Base-by-base conservation (phyloP, 2,797 vertebrate genomes). In the Pseudotriccus pelzelni region DNA sequence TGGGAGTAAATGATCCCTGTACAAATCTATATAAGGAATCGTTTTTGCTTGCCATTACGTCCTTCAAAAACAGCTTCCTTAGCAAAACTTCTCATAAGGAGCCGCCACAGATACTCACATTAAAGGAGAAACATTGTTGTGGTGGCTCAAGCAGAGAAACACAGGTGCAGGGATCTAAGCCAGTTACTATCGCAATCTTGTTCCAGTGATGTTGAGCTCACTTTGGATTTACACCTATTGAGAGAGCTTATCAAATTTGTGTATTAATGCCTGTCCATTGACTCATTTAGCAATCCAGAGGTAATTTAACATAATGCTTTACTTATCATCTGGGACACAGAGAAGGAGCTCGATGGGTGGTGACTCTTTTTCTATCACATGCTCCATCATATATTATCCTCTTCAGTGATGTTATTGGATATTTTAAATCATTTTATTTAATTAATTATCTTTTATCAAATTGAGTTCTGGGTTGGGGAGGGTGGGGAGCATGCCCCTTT, bases 1-100 rank as follows among this genome's bases (percentile, higher is more conserved):
- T 70, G 46, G 39, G 12, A 93, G 58, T 85, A 91, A 95, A 92
- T 87, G 92, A 93, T 83, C 68, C 82, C 28, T 78, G 25, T 34
- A 78, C 10, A 69, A 46, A 89, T 78, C n/a, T 74, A 81, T 37
- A 64, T n/a, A 60, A 47, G 22, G 16, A 80, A 60, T 74, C 0
- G 80, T 85, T 86, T 80, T 80, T 58, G 34, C 7, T 80, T 89
- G 44, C 32, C 32, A 82, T 93, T 94, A 85, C 36, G 9, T 74
- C 36, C 43, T 80, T 89, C 72, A 66, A 47, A 87, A 93, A 3
- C 23, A 83, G 43, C 75, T 94, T 90, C 1, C 13, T 69, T 80
- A 77, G 74, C 59, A 90, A 87, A 93, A 83, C 13, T 67, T 90
- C 55, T 77, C 23, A 27, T 46, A 39, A 87, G 59, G 59, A 80